Evolutionary conservation across 2,888 invertebrate genomes (phyloP), one percentile per base, ranked within the genome.

Genomic region (Ganaspis brasiliensis): DNA sequence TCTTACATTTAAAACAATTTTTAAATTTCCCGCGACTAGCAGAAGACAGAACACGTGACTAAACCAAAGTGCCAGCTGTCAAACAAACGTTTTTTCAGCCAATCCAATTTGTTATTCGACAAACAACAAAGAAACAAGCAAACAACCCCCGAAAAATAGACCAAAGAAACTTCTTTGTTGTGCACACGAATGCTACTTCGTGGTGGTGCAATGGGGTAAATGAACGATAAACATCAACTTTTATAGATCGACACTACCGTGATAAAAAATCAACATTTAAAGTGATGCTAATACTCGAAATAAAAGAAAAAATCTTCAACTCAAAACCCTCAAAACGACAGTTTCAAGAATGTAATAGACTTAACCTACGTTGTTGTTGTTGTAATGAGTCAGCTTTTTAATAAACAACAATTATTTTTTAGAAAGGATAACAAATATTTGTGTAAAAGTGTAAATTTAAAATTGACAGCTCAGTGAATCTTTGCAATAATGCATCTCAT

Each of bases 361-460:
- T 63, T 63, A 63, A 63, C 40, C 63, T 63, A 21, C 63, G 63
- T 40, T 40, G 19, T 37, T 37, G 14, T 63, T n/a, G n/a, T 14
- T 21, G 19, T 35, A 35, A 37, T 63, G 63, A 63, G 63, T 63
- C 63, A 40, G 63, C 63, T 63, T 63, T 63, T 63, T 24, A 40
- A 40, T 63, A 37, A 63, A 63, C 63, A n/a, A 21, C 21, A 5
- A 63, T 14, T 8, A 63, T 63, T 40, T 40, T n/a, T 21, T 61
- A 37, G n/a, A 35, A 16, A 12, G 19, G 37, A 19, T 63, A 40
- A 63, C 35, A 37, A 40, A 40, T 24, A 4, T 63, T 12, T 16
- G 16, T 16, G 8, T 19, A 24, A 67, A 45, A 14, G 45, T 67
- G n/a, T 19, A 35, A 67, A 40, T 63, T 2, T 21, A 19, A 67